Conservation (phyloP, 2,888 invertebrate genomes). For the Drosophila mimetica region DNA sequence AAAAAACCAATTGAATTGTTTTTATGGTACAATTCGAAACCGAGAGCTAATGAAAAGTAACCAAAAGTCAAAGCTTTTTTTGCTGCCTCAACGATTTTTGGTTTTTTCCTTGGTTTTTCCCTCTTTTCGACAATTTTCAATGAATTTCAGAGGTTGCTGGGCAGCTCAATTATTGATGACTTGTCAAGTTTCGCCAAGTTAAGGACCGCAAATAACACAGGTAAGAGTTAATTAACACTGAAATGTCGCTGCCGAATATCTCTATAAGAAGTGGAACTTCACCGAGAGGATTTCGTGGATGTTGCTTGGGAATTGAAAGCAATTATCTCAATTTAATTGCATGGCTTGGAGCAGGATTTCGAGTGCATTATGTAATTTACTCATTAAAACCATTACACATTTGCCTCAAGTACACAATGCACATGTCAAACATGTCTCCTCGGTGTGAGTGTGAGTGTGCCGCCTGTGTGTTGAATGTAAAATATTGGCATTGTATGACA, state of each 20-base stretch:
- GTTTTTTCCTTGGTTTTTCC: constrained; percentile 11
- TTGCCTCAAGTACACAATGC: constrained; percentile 47
- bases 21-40: constrained; percentile 53
- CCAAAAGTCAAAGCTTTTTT: constrained; percentile 73
- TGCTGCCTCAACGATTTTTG: constrained; percentile 20
- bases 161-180: constrained; percentile 56
- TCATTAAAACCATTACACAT: constrained; percentile 71
- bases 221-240: constrained; percentile 40
- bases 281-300: neutral
- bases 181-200: constrained; percentile 18
- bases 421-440: constrained; percentile 32
- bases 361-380: constrained; percentile 63
- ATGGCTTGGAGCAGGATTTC: constrained; percentile 44
- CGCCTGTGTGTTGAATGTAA: constrained; percentile 60
- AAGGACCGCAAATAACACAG: constrained; percentile 29
- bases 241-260: constrained; percentile 5
- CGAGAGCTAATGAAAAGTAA: constrained; percentile 74
- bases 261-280: neutral
- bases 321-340: constrained; percentile 49
- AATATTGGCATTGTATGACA: constrained; percentile 79
- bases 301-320: constrained; percentile 30
- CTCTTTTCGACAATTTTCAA: constrained; percentile 50
- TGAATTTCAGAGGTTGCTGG: constrained; percentile 51
- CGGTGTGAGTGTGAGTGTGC: no score
- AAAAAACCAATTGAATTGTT: constrained; percentile 55